Evolutionary conservation across 2,797 vertebrate genomes (phyloP), one percentile per base, ranked within the genome.

Genomic region (Cuniculus paca): DNA sequence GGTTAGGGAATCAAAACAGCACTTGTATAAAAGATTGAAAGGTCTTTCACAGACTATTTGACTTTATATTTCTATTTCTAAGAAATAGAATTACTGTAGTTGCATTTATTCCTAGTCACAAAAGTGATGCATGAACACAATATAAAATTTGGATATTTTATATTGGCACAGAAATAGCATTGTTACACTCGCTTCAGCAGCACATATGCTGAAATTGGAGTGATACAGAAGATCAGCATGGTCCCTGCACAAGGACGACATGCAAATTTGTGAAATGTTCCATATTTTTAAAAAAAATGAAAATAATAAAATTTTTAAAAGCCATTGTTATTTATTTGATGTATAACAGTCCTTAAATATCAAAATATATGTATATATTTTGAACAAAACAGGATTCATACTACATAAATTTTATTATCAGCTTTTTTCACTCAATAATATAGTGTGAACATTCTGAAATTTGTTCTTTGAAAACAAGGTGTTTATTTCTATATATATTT

Each of bases 401-500:
- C 65, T 78, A n/a, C 16, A 20, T 50, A 52, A 65, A 52, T 83
- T 91, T 54, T 93, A 92, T 84, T 87, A 81, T 79, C 22, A 56
- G 20, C 81, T 92, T 58, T 92, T 82, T 95, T 61, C 42, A 81
- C 75, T 65, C 36, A 70, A 75, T 54, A 80, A 42, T 95, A 60
- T 81, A 24, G 11, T 84, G 48, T 78, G 65, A 88, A 94, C 77
- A 45, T 28, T 85, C 61, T 77, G 50, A 87, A 90, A 90, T 39
- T 80, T 87, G 7, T 89, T 88, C 56, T 93, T 87, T 83, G 56
- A 92, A 95, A 97, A 93, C 20, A 75, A 42, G 45, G 82, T 48
- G 34, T 79, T 92, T 90, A 88, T 95, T 90, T 97, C 90, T 84
- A 39, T 36, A 78, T 9, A 54, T 36, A 79, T 91, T 90, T 74